A percentile compares a stretch with the other conserved stretches of the same genome.
Evolutionary conservation across 2,797 vertebrate genomes (phyloP).

Genomic region (Macropus fuliginosus): DNA sequence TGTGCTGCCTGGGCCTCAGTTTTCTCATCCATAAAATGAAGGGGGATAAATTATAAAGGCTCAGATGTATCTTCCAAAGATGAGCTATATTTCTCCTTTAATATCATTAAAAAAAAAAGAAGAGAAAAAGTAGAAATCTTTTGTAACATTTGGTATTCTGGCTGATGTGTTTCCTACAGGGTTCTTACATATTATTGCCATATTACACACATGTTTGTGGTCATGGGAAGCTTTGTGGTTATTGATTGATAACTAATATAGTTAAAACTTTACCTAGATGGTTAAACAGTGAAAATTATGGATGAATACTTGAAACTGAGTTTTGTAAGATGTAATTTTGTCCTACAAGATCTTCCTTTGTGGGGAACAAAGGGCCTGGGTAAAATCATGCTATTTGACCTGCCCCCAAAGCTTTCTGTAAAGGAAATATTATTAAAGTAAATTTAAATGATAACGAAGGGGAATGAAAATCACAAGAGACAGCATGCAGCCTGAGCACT

Average conservation of each 20-base stretch:
- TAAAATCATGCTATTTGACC: fast-evolving
- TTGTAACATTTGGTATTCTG: neutral
- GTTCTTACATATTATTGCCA: slow-evolving; percentile 20
- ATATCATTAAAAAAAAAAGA: neutral
- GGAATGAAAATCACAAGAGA: neutral
- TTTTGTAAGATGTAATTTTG: slow-evolving; percentile 13
- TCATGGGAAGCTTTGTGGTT: slow-evolving; percentile 14
- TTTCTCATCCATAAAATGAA: neutral
- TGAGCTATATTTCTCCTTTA: neutral
- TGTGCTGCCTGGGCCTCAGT: neutral
- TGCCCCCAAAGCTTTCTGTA: neutral
- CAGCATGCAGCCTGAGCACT: neutral
- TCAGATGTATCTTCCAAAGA: neutral
- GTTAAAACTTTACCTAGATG: neutral
- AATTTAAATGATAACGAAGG: neutral
- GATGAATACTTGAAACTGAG: slow-evolving; percentile 21
- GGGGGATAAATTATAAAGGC: neutral
- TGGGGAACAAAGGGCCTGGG: neutral
- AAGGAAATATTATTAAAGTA: neutral
- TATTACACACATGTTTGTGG: neutral
- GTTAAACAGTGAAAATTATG: neutral
- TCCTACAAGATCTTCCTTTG: neutral
- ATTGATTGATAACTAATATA: slow-evolving; percentile 28
- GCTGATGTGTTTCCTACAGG: neutral
- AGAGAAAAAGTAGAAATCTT: neutral